Evolutionary conservation across 2,113 vertebrate genomes (phyloP).

Genomic region (Cochlearius cochlearius): DNA sequence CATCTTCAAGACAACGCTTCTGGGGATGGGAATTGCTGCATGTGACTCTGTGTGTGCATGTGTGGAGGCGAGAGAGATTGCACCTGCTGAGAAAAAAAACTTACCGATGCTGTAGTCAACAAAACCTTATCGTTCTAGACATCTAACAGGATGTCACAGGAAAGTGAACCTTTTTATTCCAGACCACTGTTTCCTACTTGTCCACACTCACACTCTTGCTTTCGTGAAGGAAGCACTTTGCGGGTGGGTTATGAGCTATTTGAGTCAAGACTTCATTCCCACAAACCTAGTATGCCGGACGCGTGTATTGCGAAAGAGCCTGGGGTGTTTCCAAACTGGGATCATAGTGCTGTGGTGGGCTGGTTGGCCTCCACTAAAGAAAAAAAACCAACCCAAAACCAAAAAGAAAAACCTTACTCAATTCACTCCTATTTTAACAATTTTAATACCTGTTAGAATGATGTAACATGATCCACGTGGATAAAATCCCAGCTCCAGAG

Average conservation of each 20-base stretch:
- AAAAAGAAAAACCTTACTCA: neutral
- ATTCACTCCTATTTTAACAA: neutral
- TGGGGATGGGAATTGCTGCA: neutral
- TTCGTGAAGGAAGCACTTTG: neutral
- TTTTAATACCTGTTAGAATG: neutral
- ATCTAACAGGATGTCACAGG: neutral
- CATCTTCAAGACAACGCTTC: neutral
- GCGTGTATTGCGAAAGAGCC: neutral
- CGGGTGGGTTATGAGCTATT: neutral
- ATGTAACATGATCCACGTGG: neutral
- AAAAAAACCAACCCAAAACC: neutral
- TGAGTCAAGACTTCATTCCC: neutral
- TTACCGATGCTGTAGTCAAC: neutral
- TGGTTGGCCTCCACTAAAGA: neutral
- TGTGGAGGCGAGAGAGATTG: neutral
- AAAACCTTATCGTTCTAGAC: neutral
- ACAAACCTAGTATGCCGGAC: neutral
- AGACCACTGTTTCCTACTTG: neutral
- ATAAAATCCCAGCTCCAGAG: neutral
- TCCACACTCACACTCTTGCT: neutral
- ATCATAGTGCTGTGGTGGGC: neutral
- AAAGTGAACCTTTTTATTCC: neutral
- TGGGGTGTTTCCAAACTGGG: neutral
- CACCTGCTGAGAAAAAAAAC: neutral
- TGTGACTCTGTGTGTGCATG: neutral